These are phyloP conservation scores for Beaufortia kweichowensis DNA, from an alignment of 2,113 vertebrate genomes.

Conservation along the genomic window DNA sequence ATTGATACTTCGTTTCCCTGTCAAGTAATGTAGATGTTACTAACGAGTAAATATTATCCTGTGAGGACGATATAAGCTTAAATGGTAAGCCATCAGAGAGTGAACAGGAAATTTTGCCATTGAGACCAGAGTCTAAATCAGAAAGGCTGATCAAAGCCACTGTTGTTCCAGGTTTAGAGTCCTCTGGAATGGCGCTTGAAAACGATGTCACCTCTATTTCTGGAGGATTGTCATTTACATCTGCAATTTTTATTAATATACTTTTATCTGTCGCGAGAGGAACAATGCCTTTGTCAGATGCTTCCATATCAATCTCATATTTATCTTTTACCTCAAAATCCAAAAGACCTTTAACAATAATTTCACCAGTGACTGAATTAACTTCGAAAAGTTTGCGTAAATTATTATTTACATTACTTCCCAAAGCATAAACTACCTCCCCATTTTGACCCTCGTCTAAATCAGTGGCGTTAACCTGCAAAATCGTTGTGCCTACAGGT, in stretches of 20 bases:
- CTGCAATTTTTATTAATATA: conserved; percentile 58
- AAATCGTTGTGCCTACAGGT: conserved; percentile 50
- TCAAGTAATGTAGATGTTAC: conserved; percentile 52
- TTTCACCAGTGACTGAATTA: conserved; percentile 55
- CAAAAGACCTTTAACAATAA: conserved; percentile 51
- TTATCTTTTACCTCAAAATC: conserved; percentile 58
- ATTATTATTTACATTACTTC: conserved; percentile 41
- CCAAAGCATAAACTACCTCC: conserved; percentile 58
- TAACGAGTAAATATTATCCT: conserved; percentile 56
- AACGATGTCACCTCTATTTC: conserved; percentile 82
- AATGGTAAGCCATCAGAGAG: conserved; percentile 58
- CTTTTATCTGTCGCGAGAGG: conserved; percentile 56
- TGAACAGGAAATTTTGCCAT: conserved; percentile 64
- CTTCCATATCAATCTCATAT: conserved; percentile 62
- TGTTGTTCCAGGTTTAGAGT: conserved; percentile 55
- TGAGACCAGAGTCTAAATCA: conserved; percentile 57
- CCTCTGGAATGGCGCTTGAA: conserved; percentile 73
- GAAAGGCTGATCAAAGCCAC: conserved; percentile 56
- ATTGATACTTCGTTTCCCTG: conserved; percentile 44
- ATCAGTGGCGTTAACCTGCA: conserved; percentile 60
- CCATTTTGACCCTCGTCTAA: conserved; percentile 62
- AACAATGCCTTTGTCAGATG: conserved; percentile 54
- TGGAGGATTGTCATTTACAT: conserved; percentile 76
- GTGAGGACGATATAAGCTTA: conserved; percentile 42
- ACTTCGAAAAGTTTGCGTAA: conserved; percentile 55